Conservation (phyloP, 2,797 vertebrate genomes). For the Aplochiton taeniatus region DNA sequence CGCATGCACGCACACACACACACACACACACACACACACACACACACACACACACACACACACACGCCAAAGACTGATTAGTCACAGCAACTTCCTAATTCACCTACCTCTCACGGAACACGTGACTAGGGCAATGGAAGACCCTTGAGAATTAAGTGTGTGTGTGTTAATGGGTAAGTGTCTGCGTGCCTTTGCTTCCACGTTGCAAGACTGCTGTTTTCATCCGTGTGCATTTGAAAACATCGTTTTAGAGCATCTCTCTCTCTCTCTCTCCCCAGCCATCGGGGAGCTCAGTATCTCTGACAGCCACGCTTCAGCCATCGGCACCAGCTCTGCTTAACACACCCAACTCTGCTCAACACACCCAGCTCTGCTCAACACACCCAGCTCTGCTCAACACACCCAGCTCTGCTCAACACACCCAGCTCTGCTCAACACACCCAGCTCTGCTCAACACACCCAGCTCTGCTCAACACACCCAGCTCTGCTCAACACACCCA, state of each 20-base stretch:
- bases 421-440: neutral
- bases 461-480: neutral
- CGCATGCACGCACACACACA: neutral
- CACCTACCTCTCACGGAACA: neutral
- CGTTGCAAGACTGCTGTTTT: neutral
- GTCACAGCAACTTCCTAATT: neutral
- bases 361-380: neutral
- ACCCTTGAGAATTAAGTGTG: neutral
- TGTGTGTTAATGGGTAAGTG: neutral
- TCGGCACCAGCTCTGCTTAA: neutral
- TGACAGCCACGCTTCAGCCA: conserved; percentile 1
- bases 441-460: too few relatives aligned
- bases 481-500: too few relatives aligned
- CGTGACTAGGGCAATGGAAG: neutral
- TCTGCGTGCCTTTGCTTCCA: neutral
- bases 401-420: too few relatives aligned
- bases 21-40: neutral
- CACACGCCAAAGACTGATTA: neutral
- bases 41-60: conserved; percentile 4
- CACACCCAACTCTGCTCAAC: too few relatives aligned
- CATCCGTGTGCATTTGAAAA: neutral
- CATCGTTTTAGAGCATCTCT: too few relatives aligned
- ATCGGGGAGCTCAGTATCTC: neutral
- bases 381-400: neutral
- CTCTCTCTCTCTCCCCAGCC: neutral